Evolutionary conservation across 2,113 vertebrate genomes (phyloP).

Genomic region (Agelaius tricolor): DNA sequence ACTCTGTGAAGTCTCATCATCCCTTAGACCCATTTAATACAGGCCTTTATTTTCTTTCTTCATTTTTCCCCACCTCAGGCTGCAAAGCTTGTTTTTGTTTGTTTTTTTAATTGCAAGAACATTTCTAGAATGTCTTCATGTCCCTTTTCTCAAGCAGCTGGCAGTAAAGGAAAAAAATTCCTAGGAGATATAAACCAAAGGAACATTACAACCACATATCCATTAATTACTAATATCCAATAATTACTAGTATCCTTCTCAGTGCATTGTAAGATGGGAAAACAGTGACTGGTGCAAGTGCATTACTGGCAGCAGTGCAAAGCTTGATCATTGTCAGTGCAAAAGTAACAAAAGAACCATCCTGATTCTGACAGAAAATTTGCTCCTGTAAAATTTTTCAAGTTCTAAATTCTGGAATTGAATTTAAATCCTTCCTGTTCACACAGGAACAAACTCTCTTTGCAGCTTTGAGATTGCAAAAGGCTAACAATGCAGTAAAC

Average conservation of each 20-base stretch:
- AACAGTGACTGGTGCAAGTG: not conserved
- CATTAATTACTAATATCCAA: not conserved
- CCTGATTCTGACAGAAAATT: not conserved
- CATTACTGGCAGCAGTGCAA: not conserved
- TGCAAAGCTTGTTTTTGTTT: not conserved
- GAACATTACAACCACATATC: not conserved
- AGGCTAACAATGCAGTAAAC: slow-evolving; percentile 21
- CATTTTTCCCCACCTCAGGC: not conserved
- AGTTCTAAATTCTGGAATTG: not conserved
- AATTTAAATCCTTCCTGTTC: not conserved
- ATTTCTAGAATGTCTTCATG: not conserved
- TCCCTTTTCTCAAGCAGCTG: not conserved
- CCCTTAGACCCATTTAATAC: not conserved
- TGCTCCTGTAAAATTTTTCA: not conserved
- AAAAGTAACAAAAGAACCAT: not conserved
- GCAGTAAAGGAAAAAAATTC: not conserved
- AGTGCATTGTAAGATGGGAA: not conserved
- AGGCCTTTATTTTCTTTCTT: not conserved
- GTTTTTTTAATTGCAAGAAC: not conserved
- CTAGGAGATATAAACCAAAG: not conserved
- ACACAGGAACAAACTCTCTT: not conserved
- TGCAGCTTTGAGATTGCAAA: slow-evolving; percentile 7
- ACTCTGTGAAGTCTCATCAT: not conserved
- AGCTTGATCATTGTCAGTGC: not conserved
- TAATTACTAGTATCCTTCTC: not conserved